Evolutionary conservation across 1,140 invertebrate genomes (phyloP).

Genomic region (Palaemon carinicauda): DNA sequence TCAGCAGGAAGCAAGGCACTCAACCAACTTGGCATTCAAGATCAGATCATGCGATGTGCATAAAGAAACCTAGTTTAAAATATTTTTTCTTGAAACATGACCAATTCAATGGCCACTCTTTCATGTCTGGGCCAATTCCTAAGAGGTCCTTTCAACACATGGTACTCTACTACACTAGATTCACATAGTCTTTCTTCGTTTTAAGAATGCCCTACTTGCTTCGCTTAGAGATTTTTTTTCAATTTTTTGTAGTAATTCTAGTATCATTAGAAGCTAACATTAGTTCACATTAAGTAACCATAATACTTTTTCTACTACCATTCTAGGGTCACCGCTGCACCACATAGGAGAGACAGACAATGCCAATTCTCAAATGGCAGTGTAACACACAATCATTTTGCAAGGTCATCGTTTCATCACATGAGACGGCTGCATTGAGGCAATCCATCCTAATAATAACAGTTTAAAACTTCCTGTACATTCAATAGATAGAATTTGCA

Average conservation of each 20-base stretch:
- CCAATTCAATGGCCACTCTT: too few species aligned
- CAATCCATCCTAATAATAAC: constrained; percentile 50
- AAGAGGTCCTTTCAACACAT: too few species aligned
- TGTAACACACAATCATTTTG: constrained; percentile 39
- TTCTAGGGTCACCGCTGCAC: constrained; percentile 21
- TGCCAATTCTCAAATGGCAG: constrained; percentile 49
- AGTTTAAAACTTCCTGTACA: constrained; percentile 44
- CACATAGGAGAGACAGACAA: constrained; percentile 37
- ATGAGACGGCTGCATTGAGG: constrained; percentile 14
- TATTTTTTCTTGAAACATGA: too few species aligned
- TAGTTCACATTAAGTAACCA: constrained; percentile 22
- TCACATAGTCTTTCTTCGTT: constrained; percentile 24
- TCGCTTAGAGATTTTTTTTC: background rate
- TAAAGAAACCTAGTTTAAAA: too few species aligned
- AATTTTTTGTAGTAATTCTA: constrained; percentile 7
- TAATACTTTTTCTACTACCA: constrained; percentile 46
- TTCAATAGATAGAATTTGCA: constrained; percentile 32
- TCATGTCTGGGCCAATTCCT: too few species aligned
- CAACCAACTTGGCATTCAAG: too few species aligned
- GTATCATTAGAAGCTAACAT: background rate
- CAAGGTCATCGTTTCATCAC: constrained; percentile 2
- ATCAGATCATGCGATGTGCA: too few species aligned
- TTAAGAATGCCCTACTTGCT: constrained; percentile 22
- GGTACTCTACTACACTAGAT: constrained; percentile 6
- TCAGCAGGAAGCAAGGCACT: too few species aligned